These are phyloP conservation scores for Astyanax mexicanus DNA, from an alignment of 2,797 vertebrate genomes.

Conservation along the genomic window DNA sequence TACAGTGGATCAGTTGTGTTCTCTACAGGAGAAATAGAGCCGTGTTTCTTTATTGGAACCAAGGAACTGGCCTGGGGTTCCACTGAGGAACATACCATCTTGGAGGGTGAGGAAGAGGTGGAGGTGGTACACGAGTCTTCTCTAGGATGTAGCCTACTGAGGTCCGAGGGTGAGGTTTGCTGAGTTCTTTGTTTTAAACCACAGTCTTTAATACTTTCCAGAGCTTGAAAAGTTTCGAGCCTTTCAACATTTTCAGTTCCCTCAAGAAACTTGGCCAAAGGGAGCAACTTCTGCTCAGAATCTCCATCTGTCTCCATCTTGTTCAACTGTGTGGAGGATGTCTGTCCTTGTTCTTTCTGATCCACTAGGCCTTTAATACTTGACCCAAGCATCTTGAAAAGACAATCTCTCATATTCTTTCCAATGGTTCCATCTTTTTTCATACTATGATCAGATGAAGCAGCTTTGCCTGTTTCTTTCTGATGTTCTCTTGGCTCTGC, in stretches of 20 bases:
- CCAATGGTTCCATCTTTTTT: neutral
- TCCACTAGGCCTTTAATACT: too few relatives aligned
- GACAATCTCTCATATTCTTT: too few relatives aligned
- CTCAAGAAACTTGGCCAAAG: neutral
- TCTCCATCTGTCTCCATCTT: too few relatives aligned
- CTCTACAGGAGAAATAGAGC: neutral
- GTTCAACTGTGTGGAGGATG: too few relatives aligned
- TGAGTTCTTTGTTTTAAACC: slow-evolving; percentile 6
- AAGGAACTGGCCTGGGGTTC: too few relatives aligned
- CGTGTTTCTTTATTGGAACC: too few relatives aligned
- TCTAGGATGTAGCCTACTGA: neutral
- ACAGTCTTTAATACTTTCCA: slow-evolving; percentile 4
- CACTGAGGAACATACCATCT: neutral
- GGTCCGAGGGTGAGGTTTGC: neutral
- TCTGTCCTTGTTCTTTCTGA: too few relatives aligned
- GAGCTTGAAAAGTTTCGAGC: neutral
- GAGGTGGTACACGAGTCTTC: too few relatives aligned
- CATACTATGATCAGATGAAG: neutral
- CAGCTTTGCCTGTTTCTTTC: neutral
- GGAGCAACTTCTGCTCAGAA: too few relatives aligned
- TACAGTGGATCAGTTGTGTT: neutral
- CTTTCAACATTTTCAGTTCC: neutral
- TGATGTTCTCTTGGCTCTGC: slow-evolving; percentile 3
- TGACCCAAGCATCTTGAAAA: too few relatives aligned
- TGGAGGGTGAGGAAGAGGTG: neutral